These are phyloP conservation scores for Saccopteryx bilineata DNA, from an alignment of 2,113 vertebrate species.

Conservation along the genomic window DNA sequence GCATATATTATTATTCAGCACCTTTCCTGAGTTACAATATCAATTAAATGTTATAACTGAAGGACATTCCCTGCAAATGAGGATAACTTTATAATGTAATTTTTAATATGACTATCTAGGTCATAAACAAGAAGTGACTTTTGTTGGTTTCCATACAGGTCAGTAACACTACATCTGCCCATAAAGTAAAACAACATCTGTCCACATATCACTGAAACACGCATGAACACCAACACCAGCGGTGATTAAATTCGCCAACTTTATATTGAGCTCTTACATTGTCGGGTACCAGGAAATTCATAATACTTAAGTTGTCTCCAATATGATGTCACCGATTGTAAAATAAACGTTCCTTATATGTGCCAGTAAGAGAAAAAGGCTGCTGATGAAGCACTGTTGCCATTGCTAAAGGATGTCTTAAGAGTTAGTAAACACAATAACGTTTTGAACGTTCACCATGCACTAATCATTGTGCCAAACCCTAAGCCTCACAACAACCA, in stretches of 20 bases:
- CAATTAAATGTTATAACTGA: slow-evolving; percentile 72
- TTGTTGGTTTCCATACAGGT: background rate
- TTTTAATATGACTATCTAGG: slow-evolving; percentile 36
- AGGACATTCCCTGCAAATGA: slow-evolving; percentile 73
- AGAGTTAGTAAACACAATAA: background rate
- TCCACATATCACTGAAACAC: background rate
- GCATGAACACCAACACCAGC: background rate
- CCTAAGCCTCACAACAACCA: background rate
- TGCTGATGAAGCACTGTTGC: background rate
- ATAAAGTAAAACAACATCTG: background rate
- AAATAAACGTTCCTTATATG: background rate
- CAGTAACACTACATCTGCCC: background rate
- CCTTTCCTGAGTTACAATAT: slow-evolving; percentile 69
- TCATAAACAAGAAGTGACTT: background rate
- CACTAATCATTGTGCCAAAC: background rate
- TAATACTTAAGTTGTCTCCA: background rate
- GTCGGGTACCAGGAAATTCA: background rate
- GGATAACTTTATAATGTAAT: slow-evolving; percentile 32
- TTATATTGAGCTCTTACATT: background rate
- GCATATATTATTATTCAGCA: slow-evolving; percentile 69
- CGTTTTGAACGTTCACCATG: background rate
- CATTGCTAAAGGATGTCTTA: background rate
- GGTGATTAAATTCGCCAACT: background rate
- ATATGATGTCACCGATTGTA: too few species aligned
- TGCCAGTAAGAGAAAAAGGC: background rate